Base-by-base conservation (phyloP, 2,797 vertebrate species). In the Yasuhikotakia modesta region DNA sequence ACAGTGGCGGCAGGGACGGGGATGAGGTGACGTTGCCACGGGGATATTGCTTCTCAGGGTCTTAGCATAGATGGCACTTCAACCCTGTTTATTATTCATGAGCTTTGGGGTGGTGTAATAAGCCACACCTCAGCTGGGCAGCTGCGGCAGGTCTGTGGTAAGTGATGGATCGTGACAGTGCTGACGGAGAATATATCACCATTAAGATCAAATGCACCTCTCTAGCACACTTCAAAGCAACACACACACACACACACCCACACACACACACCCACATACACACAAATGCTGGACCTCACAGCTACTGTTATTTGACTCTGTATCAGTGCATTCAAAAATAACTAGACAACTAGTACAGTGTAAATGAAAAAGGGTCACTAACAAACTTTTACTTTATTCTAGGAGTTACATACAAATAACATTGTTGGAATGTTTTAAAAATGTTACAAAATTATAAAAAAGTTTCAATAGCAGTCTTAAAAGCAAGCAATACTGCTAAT, bases 121-220 rank as follows among this genome's bases (percentile, higher is more conserved):
- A 93, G 95, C 94, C 95, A 96, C 95, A 96, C 95, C 96, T 95
- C 92, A 90, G 93, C 93, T 94, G 93, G 91, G 93, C 92, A 92
- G 92, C 91, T 93, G 94, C 93, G 90, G 92, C 92, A 93, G 90
- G 91, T 71, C 70, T 70, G 45, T 87, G 75, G 86, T 93, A 93
- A 93, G 91, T 94, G 96, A 96, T 95, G 92, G 94, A 95, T 95
- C 94, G 92, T 95, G 95, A 96, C 95, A 95, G 92, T 91, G 83
- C 92, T 94, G 94, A 94, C 90, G 92, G 92, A 93, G 92, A 92
- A 94, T 94, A 94, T 94, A 95, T 96, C 95, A 94, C 94, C 95
- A 96, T 97, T 96, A 96, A 95, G 95, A 96, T 96, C 95, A 94
- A 95, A 95, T 94, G 93, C 91, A 86, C 87, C 87, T 85, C 89